phyloP scores from a whole-genome alignment of 2,888 invertebrate species.

The Microctonus hyperodae region DNA sequence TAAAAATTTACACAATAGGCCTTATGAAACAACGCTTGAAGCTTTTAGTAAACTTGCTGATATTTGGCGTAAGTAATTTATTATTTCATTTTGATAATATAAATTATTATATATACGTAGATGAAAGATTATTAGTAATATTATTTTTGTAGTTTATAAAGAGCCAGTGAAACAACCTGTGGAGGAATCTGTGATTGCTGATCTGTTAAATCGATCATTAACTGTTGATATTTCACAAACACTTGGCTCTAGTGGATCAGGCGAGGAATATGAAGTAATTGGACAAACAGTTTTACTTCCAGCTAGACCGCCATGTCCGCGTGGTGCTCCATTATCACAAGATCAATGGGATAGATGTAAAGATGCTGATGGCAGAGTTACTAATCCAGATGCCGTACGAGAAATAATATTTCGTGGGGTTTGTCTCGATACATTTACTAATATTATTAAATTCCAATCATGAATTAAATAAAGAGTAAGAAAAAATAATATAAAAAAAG shows the following conservation, averaged over 20 bases:
- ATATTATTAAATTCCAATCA: not conserved
- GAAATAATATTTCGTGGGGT: conserved; percentile 92
- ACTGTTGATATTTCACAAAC: conserved; percentile 49
- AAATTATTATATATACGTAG: not conserved
- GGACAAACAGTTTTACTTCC: conserved; percentile 70
- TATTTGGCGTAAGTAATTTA: conserved; percentile 69
- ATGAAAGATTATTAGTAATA: no score
- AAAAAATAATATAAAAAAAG: not conserved
- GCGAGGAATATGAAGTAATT: conserved; percentile 78
- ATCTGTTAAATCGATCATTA: conserved; percentile 67
- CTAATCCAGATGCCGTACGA: conserved; percentile 79
- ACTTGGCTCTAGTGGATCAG: conserved; percentile 63
- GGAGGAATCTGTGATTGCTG: conserved; percentile 69
- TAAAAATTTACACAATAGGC: conserved; percentile 71
- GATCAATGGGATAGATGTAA: conserved; percentile 85
- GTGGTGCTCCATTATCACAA: conserved; percentile 71
- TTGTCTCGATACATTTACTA: conserved; percentile 53
- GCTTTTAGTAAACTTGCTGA: conserved; percentile 88
- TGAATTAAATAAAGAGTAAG: not conserved
- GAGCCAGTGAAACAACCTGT: conserved; percentile 70
- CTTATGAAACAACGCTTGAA: conserved; percentile 84
- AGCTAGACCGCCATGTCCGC: conserved; percentile 67
- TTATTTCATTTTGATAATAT: not conserved
- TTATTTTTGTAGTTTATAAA: conserved; percentile 66
- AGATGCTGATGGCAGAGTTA: conserved; percentile 81